Percentiles rank a stretch among this genome's conserved stretches.
These are phyloP conservation scores for Raja brachyura DNA, from an alignment of 2,113 vertebrate genomes.

Conservation along the genomic window DNA sequence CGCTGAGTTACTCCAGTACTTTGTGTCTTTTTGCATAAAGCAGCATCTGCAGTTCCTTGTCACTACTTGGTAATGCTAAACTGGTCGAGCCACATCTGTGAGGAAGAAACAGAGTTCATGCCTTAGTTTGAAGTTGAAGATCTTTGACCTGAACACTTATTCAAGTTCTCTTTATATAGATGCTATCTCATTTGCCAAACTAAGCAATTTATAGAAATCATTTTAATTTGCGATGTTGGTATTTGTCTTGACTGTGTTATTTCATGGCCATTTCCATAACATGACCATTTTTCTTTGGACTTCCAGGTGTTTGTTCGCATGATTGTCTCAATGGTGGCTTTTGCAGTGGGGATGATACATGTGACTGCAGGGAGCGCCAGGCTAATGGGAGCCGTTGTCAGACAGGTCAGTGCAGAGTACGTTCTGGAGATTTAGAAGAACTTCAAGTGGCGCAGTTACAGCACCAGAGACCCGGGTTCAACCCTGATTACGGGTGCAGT, in stretches of 20 bases:
- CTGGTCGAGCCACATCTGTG: too few species aligned
- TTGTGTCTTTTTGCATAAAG: too few species aligned
- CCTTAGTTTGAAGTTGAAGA: too few species aligned
- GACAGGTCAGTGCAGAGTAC: conserved; percentile 72
- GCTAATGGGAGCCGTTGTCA: conserved; percentile 89
- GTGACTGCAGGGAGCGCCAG: conserved; percentile 94
- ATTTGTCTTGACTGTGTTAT: neutral
- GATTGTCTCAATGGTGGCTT: conserved; percentile 91
- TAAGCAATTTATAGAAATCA: neutral
- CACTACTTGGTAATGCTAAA: too few species aligned
- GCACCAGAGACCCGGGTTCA: too few species aligned
- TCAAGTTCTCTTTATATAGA: too few species aligned
- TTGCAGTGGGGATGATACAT: conserved; percentile 79
- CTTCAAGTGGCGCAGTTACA: too few species aligned
- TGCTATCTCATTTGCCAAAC: neutral
- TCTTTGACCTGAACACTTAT: too few species aligned
- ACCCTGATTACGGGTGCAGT: too few species aligned
- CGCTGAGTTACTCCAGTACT: too few species aligned
- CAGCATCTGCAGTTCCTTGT: too few species aligned
- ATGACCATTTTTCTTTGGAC: neutral
- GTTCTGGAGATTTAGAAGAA: conserved; percentile 4
- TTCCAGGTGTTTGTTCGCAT: conserved; percentile 50
- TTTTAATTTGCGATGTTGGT: neutral
- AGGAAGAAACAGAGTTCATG: too few species aligned
- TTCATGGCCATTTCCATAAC: neutral